Conservation (phyloP, 2,888 invertebrate species). For the Dusona sp. region DNA sequence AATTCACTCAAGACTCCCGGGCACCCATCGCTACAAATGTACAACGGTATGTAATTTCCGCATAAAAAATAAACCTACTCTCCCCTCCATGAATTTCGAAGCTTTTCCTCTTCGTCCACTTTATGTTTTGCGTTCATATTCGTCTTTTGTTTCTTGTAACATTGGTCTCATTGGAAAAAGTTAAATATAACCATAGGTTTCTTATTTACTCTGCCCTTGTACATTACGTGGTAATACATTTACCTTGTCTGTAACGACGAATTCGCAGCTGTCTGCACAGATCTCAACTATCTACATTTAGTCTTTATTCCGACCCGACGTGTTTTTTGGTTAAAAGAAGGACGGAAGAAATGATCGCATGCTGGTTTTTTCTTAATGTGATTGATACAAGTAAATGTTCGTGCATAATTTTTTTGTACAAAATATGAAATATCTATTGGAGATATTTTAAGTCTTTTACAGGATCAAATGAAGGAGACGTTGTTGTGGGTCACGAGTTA, state of each 20-base stretch:
- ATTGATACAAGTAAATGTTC: no score
- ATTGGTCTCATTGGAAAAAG: constrained; percentile 66
- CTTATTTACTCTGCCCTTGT: constrained; percentile 74
- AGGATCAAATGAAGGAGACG: no score
- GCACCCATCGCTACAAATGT: no score
- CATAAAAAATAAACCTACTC: neutral
- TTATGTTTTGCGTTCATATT: constrained; percentile 31
- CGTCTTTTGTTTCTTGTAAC: constrained; percentile 48
- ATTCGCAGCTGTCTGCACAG: constrained; percentile 33
- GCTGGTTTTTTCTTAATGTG: no score
- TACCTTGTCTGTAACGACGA: constrained; percentile 70
- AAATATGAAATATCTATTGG: no score
- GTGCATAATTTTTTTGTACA: no score
- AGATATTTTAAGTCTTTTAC: no score
- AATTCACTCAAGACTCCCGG: no score
- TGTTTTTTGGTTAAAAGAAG: no score
- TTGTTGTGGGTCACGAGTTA: no score
- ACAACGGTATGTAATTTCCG: neutral
- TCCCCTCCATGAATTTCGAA: constrained; percentile 13
- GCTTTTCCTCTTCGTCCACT: neutral
- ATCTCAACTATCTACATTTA: constrained; percentile 2
- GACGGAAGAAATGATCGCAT: no score
- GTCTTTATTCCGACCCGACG: no score
- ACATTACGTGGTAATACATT: constrained; percentile 75
- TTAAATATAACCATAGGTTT: constrained; percentile 75